Percentiles rank a stretch among this genome's conserved stretches.
These are phyloP conservation scores for Campoletis raptor DNA, from an alignment of 2,888 invertebrate genomes.

Conservation along the genomic window DNA sequence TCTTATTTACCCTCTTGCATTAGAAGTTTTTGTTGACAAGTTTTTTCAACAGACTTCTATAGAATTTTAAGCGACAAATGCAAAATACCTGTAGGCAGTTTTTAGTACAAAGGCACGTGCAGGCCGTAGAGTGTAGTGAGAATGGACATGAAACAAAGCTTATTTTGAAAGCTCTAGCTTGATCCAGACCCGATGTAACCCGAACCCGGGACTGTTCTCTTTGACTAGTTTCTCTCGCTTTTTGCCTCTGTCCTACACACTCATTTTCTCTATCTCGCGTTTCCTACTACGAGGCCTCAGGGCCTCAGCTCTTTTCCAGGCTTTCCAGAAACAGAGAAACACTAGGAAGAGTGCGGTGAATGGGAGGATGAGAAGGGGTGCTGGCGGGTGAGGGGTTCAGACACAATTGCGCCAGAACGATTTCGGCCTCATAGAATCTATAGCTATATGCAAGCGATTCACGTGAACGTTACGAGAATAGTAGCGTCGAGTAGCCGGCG, in stretches of 20 bases:
- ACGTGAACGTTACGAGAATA: constrained; percentile 61
- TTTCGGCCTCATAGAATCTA: constrained; percentile 52
- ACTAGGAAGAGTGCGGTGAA: constrained; percentile 57
- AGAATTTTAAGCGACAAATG: constrained; percentile 1
- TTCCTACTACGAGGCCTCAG: constrained; percentile 47
- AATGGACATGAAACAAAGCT: constrained; percentile 62
- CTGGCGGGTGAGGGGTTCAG: constrained; percentile 23
- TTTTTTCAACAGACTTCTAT: constrained; percentile 4
- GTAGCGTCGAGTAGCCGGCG: constrained; percentile 62
- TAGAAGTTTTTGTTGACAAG: constrained; percentile 1
- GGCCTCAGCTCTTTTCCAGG: constrained; percentile 56
- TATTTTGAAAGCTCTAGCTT: constrained; percentile 65
- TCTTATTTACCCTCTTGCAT: neutral
- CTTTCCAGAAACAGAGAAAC: constrained; percentile 56
- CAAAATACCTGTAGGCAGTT: constrained; percentile 52
- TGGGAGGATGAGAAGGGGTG: constrained; percentile 52
- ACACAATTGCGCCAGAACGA: constrained; percentile 66
- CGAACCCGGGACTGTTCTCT: constrained; percentile 62
- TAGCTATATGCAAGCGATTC: constrained; percentile 38
- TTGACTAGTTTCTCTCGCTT: constrained; percentile 61
- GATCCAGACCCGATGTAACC: constrained; percentile 64
- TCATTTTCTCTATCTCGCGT: constrained; percentile 5
- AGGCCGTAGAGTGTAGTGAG: constrained; percentile 36
- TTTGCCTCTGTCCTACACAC: neutral
- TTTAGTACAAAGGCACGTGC: constrained; percentile 38